Evolutionary conservation across 2,888 invertebrate species (phyloP), one percentile per base, ranked within the genome.

Genomic region (Drosophila glabriapex): DNA sequence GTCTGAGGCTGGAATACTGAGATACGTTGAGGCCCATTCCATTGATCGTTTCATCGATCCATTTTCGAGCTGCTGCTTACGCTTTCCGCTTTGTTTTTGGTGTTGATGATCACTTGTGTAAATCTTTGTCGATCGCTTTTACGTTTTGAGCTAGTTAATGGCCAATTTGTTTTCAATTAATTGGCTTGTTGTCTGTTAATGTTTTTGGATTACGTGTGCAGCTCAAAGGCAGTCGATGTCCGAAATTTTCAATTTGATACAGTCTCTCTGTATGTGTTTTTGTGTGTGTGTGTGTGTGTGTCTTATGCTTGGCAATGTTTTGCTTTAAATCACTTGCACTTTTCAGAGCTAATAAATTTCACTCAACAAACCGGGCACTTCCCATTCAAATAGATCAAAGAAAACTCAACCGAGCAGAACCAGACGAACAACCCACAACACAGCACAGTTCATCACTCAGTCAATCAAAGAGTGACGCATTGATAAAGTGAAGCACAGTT

Each of bases 111-210:
- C 74, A 61, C 74, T 70, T 64, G 81, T 59, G 78, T 78, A 69
- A 74, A 75, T 69, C 76, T 65, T 56, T 58, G 81, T 39, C 63
- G 71, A 67, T 73, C 75, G 73, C 31, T 60, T 73, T 64, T 65
- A 52, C 60, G 74, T 74, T 86, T 85, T 85, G 71, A 69, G 84
- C 74, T 77, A 82, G 71, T 82, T 85, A 80, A 89, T 89, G 69
- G 88, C 50, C 88, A 89, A 89, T 89, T 85, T 87, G 85, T 70
- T 89, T 87, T 85, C 90, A 89, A 89, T 85, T 85, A 85, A 89
- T 85, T 87, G 88, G 85, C 85, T 84, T 80, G 85, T 85, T 85
- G 80, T 89, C 82, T 80, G 82, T 78, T 86, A 76, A 87, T 77
- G 71, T 66, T 74, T 77, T 64, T 64, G 59, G 78, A 69, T 83